Evolutionary conservation across 2,797 vertebrate species (phyloP).

Genomic region (Hylomyscus alleni): DNA sequence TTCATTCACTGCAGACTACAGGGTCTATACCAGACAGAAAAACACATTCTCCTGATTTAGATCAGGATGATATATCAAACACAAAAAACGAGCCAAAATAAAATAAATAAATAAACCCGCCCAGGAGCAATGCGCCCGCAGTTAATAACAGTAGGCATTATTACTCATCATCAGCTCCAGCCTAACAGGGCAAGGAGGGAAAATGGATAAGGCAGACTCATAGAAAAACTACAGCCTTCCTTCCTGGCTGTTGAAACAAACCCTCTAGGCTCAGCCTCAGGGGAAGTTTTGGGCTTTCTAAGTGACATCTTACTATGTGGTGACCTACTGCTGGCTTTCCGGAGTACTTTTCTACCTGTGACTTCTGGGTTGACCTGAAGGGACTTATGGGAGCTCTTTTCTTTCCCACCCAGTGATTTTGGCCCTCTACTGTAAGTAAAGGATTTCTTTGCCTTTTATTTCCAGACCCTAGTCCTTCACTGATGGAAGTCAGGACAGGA

Average conservation of each 20-base stretch:
- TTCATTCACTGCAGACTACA: conserved; percentile 46
- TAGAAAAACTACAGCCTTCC: conserved; percentile 71
- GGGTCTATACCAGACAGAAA: conserved; percentile 56
- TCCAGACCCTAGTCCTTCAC: background rate
- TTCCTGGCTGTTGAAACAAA: conserved; percentile 70
- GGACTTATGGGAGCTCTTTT: conserved; percentile 79
- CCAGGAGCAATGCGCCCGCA: conserved; percentile 9
- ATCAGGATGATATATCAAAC: conserved; percentile 43
- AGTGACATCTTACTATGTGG: conserved; percentile 27
- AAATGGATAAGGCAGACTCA: conserved; percentile 53
- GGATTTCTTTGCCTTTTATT: background rate
- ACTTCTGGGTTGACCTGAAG: conserved; percentile 75
- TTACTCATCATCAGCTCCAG: no score
- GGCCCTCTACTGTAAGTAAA: conserved; percentile 66
- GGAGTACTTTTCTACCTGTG: conserved; percentile 73
- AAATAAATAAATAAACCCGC: background rate
- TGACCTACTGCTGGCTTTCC: conserved; percentile 74
- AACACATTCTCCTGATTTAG: conserved; percentile 40
- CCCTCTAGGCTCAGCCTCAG: conserved; percentile 71
- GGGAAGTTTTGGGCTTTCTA: conserved; percentile 68
- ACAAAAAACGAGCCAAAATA: conserved; percentile 63
- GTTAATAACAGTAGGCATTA: conserved; percentile 75
- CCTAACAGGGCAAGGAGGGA: background rate
- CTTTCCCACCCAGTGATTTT: conserved; percentile 79
- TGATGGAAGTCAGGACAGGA: background rate